Evolutionary conservation across 1,140 invertebrate genomes (phyloP), one percentile per base, ranked within the genome.

Genomic region (Heterodera schachtii): DNA sequence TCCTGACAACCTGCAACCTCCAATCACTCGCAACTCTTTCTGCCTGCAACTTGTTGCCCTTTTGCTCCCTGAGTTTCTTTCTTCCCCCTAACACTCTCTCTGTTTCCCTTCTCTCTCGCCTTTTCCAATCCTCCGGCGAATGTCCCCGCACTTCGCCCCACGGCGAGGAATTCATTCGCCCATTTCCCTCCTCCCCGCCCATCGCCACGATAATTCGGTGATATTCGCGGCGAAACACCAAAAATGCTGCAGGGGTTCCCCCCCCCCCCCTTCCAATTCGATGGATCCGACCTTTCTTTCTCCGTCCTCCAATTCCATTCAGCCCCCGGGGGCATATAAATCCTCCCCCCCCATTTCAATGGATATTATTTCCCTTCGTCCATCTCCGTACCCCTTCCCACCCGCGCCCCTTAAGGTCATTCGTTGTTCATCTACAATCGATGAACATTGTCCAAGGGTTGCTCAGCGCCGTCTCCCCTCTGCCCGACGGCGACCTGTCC

Each of bases 371-470:
- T 11, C 6, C 11, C 49, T 11, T 52, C 49, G 49, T 11, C 49
- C 49, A 52, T 52, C 49, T 52, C 11, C 4, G 16, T 19, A 13
- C 19, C 57, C 57, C 4, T 19, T 64, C 57, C 5, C 57, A 5
- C 11, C 57, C 5, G 2, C 57, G 13, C 57, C 57, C 16, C 57
- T 19, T 64, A 64, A 64, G 57, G 57, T n/a, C 57, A 64, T 64
- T 19, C 16, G 16, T 19, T 19, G 57, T 46, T 46, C 69, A 71
- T 31, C 31, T 31, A 31, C 31, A 46, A 71, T n/a, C 69, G 49
- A 89, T 89, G 88, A 90, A 89, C 80, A 83, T 90, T 21, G 83
- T 89, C 49, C 84, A 88, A 76, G 81, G 84, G 41, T 79, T 89
- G 19, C 79, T 89, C 16, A 82, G 78, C 64, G 89, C 89, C 46